Conservation (phyloP, 2,113 vertebrate species). For the Spea bombifrons region DNA sequence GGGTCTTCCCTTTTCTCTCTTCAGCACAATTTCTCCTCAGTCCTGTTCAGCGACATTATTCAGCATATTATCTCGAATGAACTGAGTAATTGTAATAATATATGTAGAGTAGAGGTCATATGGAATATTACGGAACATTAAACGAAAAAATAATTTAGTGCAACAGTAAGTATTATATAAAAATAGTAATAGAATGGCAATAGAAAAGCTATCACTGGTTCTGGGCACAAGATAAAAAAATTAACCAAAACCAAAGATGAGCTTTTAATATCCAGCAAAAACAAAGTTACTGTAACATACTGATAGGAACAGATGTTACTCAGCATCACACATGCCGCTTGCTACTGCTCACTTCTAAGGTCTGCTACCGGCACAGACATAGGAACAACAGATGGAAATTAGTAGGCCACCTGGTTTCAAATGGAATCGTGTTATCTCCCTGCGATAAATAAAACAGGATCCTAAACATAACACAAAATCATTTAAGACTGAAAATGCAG, state of each 20-base stretch:
- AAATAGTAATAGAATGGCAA: background rate
- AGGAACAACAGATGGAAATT: conserved; percentile 60
- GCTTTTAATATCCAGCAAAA: conserved; percentile 28
- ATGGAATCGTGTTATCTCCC: conserved; percentile 56
- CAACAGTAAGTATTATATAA: too few species aligned
- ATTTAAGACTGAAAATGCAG: conserved; percentile 25
- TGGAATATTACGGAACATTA: too few species aligned
- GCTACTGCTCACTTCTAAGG: conserved; percentile 54
- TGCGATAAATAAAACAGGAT: conserved; percentile 57
- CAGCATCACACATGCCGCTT: conserved; percentile 54
- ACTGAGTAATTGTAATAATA: too few species aligned
- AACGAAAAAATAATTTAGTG: too few species aligned
- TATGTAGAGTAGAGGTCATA: too few species aligned
- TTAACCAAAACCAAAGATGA: conserved; percentile 8
- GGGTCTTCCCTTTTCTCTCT: too few species aligned
- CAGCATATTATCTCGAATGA: too few species aligned
- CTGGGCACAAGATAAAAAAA: background rate
- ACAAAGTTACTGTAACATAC: conserved; percentile 32
- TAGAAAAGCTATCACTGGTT: background rate
- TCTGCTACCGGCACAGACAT: conserved; percentile 58
- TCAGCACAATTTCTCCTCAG: too few species aligned
- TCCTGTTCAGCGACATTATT: too few species aligned
- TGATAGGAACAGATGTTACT: conserved; percentile 45
- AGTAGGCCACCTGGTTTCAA: conserved; percentile 59
- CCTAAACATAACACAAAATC: conserved; percentile 42